Base-by-base conservation (phyloP, 1,140 invertebrate species). In the Heliothis subflexa region DNA sequence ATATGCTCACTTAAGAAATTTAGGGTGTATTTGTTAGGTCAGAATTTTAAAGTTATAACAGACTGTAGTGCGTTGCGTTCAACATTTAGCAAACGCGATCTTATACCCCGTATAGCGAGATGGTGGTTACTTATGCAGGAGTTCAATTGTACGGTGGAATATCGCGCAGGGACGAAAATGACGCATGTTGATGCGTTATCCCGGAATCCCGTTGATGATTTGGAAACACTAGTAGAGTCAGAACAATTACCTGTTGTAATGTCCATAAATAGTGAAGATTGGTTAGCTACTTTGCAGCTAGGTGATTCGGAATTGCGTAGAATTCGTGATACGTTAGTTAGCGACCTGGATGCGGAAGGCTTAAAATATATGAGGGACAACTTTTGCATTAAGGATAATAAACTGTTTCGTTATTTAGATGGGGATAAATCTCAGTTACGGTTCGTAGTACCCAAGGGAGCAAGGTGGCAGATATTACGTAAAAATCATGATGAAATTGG, bases 81-180 rank as follows among this genome's bases (percentile, higher is more conserved):
- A 3, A 88, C 89, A 0, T 85, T 86, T 77, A 64, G 40, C 12
- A 94, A 91, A 82, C 66, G 83, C 9, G 89, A 92, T 68, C 52
- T 89, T 0, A 79, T 86, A 21, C 86, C 89, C 4, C 62, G 88
- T 28, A 84, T 91, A 50, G 89, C 87, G 0, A 64, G 88, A 0
- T 95, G 93, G 93, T 88, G 85, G 83, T 61, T 93, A 3, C 21
- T 78, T 10, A 9, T 91, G 16, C 86, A 88, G 54, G 88, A 91
- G 18, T 91, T 78, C 72, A 7, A 72, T 1, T 72, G 25, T 12
- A 57, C n/a, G 12, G 33, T 72, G 13, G 52, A 72, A 11, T 72
- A 72, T 18, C 3, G 52, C 0, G 50, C 70, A 0, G 70, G 52
- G 0, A 14, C 9, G 9, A 72, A 55, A 45, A 72, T 72, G 70